phyloP scores from a whole-genome alignment of 2,888 invertebrate genomes.

The Ormyrus nitidulus region DNA sequence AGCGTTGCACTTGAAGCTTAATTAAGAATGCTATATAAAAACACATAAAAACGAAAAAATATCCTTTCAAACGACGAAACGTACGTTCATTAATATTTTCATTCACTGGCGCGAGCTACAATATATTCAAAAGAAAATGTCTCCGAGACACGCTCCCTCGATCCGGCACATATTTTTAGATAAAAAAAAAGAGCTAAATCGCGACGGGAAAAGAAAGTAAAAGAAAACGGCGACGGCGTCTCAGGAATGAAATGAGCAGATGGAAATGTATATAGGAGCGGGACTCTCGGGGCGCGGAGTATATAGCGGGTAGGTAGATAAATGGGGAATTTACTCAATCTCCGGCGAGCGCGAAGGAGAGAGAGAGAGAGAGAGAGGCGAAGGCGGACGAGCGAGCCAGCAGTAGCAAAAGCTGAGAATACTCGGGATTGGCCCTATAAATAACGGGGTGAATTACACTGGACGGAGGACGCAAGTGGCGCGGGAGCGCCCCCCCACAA shows the following conservation, averaged over 20 bases:
- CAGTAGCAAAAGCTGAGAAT: slow-evolving; percentile 45
- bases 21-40: no score
- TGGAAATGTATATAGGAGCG: slow-evolving; percentile 41
- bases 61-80: no score
- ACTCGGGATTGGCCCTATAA: slow-evolving; percentile 59
- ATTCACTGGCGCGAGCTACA: no score
- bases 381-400: slow-evolving; percentile 15
- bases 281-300: slow-evolving; percentile 39
- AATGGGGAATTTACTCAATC: slow-evolving; percentile 64
- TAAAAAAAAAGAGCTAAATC: slow-evolving; percentile 19
- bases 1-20: no score
- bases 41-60: no score
- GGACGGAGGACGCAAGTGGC: slow-evolving; percentile 17
- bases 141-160: not conserved
- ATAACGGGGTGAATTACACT: slow-evolving; percentile 60
- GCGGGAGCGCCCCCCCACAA: slow-evolving; percentile 16
- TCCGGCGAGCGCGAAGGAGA: slow-evolving; percentile 56
- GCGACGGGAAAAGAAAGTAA: not conserved
- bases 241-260: slow-evolving; percentile 40
- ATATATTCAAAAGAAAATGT: slow-evolving; percentile 4
- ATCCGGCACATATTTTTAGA: slow-evolving; percentile 34
- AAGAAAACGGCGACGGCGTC: not conserved
- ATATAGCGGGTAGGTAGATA: slow-evolving; percentile 56
- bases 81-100: no score
- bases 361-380: not conserved